Conservation (phyloP, 2,113 vertebrate genomes). For the Microcebus murinus region DNA sequence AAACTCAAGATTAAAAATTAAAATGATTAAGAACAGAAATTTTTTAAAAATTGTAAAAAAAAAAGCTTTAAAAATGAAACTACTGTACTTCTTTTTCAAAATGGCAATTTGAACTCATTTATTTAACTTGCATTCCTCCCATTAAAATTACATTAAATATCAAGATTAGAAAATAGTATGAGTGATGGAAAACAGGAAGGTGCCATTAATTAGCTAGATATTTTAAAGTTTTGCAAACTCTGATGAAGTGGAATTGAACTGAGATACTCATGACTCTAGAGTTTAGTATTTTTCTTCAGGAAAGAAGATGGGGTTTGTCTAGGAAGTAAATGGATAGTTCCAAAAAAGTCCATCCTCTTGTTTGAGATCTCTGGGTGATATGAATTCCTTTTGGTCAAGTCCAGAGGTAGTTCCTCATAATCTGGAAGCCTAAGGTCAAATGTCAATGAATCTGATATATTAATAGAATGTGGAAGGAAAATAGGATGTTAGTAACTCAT, state of each 20-base stretch:
- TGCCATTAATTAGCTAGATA: neutral
- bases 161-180: neutral
- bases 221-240: slow-evolving; percentile 7
- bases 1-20: neutral
- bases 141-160: neutral
- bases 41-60: neutral
- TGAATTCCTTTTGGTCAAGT: neutral
- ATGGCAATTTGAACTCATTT: neutral
- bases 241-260: neutral
- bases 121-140: neutral
- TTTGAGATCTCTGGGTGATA: neutral
- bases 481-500: neutral
- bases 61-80: neutral
- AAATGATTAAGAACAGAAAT: neutral
- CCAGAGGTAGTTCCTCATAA: neutral
- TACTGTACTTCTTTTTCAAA: neutral
- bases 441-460: neutral
- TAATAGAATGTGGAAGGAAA: neutral
- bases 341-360: neutral
- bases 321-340: neutral
- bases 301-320: neutral
- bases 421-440: neutral
- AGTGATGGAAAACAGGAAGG: neutral
- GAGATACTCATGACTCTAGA: neutral
- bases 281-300: neutral